These are phyloP conservation scores for Aythya baeri DNA, from an alignment of 2,113 vertebrate genomes.

Conservation along the genomic window DNA sequence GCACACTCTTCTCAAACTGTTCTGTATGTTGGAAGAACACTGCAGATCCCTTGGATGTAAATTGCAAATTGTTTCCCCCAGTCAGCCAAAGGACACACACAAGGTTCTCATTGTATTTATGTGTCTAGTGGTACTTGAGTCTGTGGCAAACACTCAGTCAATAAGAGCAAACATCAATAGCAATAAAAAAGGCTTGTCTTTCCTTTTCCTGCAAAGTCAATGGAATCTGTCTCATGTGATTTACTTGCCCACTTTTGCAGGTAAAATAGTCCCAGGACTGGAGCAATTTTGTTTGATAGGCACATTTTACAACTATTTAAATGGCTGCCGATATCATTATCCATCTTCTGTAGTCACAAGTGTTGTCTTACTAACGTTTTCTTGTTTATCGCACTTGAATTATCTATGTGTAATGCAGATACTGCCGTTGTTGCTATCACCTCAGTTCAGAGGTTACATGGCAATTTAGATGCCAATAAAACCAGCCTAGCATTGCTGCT, in stretches of 20 bases:
- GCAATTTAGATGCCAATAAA: background rate
- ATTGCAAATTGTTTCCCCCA: constrained; percentile 53
- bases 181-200: constrained; percentile 72
- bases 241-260: constrained; percentile 54
- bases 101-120: constrained; percentile 69
- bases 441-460: background rate
- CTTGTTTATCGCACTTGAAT: background rate
- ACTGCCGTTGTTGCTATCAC: background rate
- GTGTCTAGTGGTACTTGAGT: constrained; percentile 51
- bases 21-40: background rate
- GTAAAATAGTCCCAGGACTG: constrained; percentile 45
- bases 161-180: constrained; percentile 73
- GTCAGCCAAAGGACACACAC: constrained; percentile 62
- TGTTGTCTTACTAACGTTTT: background rate
- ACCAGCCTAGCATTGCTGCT: background rate
- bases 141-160: constrained; percentile 64
- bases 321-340: constrained; percentile 43
- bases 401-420: background rate
- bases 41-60: constrained; percentile 48
- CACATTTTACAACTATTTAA: constrained; percentile 56
- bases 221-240: constrained; percentile 67
- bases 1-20: background rate
- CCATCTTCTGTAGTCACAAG: background rate
- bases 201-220: constrained; percentile 56
- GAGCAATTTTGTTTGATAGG: constrained; percentile 53